These are phyloP conservation scores for Epinephelus malabaricus DNA, from an alignment of 2,797 vertebrate genomes.

Conservation along the genomic window DNA sequence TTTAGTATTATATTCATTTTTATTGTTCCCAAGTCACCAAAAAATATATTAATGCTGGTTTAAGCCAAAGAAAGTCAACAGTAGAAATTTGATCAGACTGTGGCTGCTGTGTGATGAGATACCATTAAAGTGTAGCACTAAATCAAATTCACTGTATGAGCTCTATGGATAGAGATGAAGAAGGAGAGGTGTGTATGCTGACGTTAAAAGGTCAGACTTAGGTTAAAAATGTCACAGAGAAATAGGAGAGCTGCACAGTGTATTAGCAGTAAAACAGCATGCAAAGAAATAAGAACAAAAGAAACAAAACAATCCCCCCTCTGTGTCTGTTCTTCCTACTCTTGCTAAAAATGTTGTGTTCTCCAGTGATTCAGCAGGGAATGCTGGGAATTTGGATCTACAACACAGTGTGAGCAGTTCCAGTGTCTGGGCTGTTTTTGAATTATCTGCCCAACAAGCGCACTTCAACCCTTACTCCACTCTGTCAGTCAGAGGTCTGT, in stretches of 20 bases:
- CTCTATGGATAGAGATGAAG: neutral
- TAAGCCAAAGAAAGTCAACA: neutral
- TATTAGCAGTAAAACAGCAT: neutral
- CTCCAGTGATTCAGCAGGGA: slow-evolving; percentile 42
- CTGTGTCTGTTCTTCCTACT: slow-evolving; percentile 12
- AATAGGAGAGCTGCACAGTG: neutral
- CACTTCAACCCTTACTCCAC: slow-evolving; percentile 4
- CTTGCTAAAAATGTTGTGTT: slow-evolving; percentile 39
- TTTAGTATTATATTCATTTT: too few relatives aligned
- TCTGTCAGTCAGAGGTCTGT: slow-evolving; percentile 1
- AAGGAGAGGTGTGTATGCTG: neutral
- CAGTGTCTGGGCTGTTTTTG: slow-evolving; percentile 4
- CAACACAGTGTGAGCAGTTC: neutral
- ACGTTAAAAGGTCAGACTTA: neutral
- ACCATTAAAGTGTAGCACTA: neutral
- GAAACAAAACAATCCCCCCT: slow-evolving; percentile 12
- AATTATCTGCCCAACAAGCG: slow-evolving; percentile 17
- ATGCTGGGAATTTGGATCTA: slow-evolving; percentile 55
- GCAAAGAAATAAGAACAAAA: slow-evolving; percentile 24
- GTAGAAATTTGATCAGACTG: neutral
- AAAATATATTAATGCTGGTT: too few relatives aligned
- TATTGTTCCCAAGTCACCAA: too few relatives aligned
- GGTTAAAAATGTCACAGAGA: neutral
- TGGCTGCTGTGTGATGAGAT: neutral
- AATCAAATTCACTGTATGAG: neutral